These are phyloP conservation scores for Lepus timidus DNA, from an alignment of 2,113 vertebrate genomes.

Conservation along the genomic window DNA sequence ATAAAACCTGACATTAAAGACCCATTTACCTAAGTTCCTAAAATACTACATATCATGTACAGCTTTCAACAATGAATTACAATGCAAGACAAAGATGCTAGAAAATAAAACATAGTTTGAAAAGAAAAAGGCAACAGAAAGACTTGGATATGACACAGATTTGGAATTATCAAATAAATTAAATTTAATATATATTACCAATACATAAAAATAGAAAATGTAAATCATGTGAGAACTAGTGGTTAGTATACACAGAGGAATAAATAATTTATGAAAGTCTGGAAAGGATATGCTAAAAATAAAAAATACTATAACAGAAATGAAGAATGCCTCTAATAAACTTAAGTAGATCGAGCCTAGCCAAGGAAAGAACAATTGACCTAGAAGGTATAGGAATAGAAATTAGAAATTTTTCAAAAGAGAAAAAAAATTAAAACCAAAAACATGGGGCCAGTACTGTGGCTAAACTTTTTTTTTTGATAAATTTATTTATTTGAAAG, in stretches of 20 bases:
- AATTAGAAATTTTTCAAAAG: background rate
- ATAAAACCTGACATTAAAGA: background rate
- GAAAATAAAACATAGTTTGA: background rate
- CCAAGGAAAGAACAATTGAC: background rate
- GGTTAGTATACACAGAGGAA: background rate
- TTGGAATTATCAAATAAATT: background rate
- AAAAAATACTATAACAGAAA: background rate
- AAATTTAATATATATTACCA: background rate
- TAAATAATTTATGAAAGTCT: background rate
- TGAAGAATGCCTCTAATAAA: background rate
- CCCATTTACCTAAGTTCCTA: background rate
- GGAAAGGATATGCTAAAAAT: background rate
- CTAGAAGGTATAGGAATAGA: background rate
- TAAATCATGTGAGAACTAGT: background rate
- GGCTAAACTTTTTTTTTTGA: too few species aligned
- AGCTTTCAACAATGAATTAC: background rate
- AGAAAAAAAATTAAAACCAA: background rate
- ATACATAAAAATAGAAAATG: background rate
- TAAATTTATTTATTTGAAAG: too few species aligned
- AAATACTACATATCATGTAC: accelerated
- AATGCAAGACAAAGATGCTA: background rate
- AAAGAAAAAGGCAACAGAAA: background rate
- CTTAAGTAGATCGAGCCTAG: background rate
- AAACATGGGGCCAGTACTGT: too few species aligned
- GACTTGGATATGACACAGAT: background rate